phyloP scores from a whole-genome alignment of 2,888 invertebrate genomes.

The Diabrotica balteata region DNA sequence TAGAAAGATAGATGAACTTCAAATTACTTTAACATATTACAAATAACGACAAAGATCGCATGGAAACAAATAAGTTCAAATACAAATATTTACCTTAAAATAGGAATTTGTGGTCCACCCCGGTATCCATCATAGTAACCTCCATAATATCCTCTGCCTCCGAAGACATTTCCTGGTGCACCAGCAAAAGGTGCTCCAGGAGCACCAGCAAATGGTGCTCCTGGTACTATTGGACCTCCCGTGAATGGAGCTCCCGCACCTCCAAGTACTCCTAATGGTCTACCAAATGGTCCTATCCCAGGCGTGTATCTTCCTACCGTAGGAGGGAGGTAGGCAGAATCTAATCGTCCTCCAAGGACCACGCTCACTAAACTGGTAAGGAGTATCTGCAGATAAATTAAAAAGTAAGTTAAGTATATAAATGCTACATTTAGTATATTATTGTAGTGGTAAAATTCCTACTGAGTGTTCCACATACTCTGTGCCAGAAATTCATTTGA shows the following conservation, averaged over 20 bases:
- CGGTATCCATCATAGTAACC: constrained; percentile 40
- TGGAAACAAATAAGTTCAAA: too few relatives aligned
- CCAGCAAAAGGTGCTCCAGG: constrained; percentile 52
- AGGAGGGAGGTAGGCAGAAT: constrained; percentile 67
- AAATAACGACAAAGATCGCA: too few relatives aligned
- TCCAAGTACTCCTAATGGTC: constrained; percentile 16
- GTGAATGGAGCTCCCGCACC: neutral
- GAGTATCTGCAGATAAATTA: neutral
- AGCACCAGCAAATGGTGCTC: too few relatives aligned
- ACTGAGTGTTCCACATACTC: too few relatives aligned
- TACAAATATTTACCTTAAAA: constrained; percentile 42
- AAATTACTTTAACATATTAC: too few relatives aligned
- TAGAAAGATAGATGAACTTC: too few relatives aligned
- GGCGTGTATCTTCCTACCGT: constrained; percentile 56
- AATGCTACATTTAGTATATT: too few relatives aligned
- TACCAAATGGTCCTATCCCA: constrained; percentile 33
- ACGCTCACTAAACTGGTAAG: constrained; percentile 50
- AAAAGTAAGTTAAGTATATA: too few relatives aligned
- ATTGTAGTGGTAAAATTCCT: too few relatives aligned
- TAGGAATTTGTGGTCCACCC: constrained; percentile 52
- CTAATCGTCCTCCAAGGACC: constrained; percentile 64
- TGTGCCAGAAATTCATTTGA: too few relatives aligned
- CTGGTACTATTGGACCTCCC: too few relatives aligned
- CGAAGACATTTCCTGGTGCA: constrained; percentile 26
- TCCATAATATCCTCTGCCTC: constrained; percentile 40